Conservation (phyloP, 2,797 vertebrate genomes). For the Peromyscus eremicus region DNA sequence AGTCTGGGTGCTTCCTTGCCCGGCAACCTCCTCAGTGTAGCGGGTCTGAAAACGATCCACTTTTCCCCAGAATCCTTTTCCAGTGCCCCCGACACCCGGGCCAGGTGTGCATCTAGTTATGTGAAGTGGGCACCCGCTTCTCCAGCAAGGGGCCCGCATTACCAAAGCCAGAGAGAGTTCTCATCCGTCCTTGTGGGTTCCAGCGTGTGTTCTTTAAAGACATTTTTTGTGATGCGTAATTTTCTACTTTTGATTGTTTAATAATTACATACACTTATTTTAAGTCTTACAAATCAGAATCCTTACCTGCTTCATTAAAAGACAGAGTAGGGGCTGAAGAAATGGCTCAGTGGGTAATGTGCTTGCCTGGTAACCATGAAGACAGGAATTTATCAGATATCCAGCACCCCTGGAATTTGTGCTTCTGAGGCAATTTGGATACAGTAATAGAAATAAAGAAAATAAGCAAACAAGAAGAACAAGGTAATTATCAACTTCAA, state of each 20-base stretch:
- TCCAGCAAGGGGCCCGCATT: neutral
- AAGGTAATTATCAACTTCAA: constrained; percentile 44
- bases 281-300: neutral
- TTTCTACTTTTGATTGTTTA: neutral
- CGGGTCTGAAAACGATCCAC: fast-evolving
- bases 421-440: neutral
- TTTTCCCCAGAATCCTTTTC: neutral
- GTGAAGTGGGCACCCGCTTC: neutral
- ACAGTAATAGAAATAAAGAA: constrained; percentile 29
- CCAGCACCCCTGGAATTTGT: neutral
- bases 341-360: neutral
- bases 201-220: neutral
- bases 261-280: neutral
- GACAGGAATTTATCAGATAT: neutral
- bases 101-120: neutral
- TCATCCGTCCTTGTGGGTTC: neutral
- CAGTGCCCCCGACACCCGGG: neutral
- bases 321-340: neutral
- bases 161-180: neutral
- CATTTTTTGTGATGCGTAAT: neutral
- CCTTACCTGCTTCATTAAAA: neutral
- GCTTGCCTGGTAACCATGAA: neutral
- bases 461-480: constrained; percentile 23
- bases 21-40: neutral
- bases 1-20: neutral